Conservation (phyloP, 2,113 vertebrate species). For the Corythaeola cristata region DNA sequence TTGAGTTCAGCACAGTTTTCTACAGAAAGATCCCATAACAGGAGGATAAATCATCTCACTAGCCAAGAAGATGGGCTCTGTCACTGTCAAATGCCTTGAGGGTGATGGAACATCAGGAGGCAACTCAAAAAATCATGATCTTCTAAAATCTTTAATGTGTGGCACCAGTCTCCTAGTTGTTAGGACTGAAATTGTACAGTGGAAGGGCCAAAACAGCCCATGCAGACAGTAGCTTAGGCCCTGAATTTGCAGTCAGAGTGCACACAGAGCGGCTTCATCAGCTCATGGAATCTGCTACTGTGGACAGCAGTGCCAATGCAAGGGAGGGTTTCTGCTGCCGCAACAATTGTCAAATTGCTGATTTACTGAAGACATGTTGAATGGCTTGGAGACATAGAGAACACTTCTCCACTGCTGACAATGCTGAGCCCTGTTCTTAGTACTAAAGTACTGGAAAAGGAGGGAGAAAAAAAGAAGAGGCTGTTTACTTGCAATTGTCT, state of each 20-base stretch:
- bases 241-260: neutral
- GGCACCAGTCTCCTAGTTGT: neutral
- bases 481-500: slow-evolving; percentile 13
- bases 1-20: neutral
- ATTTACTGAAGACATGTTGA: neutral
- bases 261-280: neutral
- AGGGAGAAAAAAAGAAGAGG: neutral
- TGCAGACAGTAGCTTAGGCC: neutral
- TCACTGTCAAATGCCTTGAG: neutral
- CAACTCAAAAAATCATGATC: neutral
- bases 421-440: neutral
- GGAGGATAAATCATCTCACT: neutral
- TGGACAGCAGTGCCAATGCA: neutral
- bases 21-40: neutral
- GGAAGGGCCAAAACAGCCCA: neutral
- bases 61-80: neutral
- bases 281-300: neutral
- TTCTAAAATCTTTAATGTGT: neutral
- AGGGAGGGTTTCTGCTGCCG: neutral
- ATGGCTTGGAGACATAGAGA: neutral
- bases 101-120: neutral
- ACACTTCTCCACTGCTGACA: neutral
- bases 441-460: neutral
- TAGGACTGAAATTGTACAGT: neutral
- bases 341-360: neutral